Conservation (phyloP, 1,140 invertebrate genomes). For the Drosophila arizonae region DNA sequence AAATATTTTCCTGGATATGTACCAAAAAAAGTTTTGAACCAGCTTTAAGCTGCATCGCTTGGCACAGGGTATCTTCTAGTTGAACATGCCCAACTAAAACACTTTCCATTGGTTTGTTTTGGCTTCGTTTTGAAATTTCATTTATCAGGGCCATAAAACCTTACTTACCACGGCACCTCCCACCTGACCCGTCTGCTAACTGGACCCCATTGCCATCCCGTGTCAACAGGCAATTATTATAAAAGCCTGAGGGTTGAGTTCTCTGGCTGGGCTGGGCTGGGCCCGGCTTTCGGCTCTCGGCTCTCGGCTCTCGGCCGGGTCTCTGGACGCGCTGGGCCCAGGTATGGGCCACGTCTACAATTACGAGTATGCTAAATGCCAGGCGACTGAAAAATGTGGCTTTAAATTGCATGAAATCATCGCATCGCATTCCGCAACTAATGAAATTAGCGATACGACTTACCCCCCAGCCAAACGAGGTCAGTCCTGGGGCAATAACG, state of each 20-base stretch:
- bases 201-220: conserved; percentile 59
- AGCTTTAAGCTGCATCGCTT: background rate
- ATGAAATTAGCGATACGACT: conserved; percentile 70
- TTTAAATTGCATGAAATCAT: conserved; percentile 82
- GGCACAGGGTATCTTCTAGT: background rate
- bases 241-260: conserved; percentile 60
- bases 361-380: conserved; percentile 71
- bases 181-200: conserved; percentile 17
- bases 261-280: background rate
- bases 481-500: conserved; percentile 48
- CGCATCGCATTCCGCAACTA: conserved; percentile 70
- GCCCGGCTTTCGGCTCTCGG: background rate
- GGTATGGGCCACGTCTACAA: conserved; percentile 29
- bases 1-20: background rate
- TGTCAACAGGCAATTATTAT: conserved; percentile 82
- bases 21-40: background rate
- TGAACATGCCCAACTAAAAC: background rate
- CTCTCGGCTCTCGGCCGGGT: background rate
- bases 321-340: background rate
- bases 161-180: conserved; percentile 35
- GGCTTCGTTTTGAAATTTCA: conserved; percentile 66
- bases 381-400: conserved; percentile 73
- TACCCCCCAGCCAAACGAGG: conserved; percentile 22
- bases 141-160: conserved; percentile 75
- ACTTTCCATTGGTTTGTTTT: conserved; percentile 56